phyloP scores from a whole-genome alignment of 2,888 invertebrate genomes.

The Hofmannophila pseudospretella region DNA sequence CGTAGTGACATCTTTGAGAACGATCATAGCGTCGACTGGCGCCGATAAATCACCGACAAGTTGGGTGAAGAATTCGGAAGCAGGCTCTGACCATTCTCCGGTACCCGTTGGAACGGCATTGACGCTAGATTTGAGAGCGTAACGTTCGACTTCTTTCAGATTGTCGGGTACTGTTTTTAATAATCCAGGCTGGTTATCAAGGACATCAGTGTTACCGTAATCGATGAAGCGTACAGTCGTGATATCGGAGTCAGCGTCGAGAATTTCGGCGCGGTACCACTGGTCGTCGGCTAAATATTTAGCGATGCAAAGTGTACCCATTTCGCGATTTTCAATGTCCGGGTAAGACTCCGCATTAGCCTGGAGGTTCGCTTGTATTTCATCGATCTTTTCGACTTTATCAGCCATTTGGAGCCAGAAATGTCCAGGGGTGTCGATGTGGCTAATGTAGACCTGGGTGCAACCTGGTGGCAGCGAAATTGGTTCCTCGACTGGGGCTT shows the following conservation, averaged over 20 bases:
- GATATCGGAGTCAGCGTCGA: conserved; percentile 86
- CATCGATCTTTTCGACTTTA: conserved; percentile 73
- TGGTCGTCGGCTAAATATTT: conserved; percentile 89
- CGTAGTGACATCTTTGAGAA: conserved; percentile 79
- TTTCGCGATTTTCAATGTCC: conserved; percentile 75
- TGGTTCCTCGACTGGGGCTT: conserved; percentile 38
- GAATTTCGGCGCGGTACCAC: conserved; percentile 95
- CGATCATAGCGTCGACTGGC: conserved; percentile 69
- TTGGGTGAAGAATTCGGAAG: conserved; percentile 75
- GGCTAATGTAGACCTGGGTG: conserved; percentile 79
- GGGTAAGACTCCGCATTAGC: conserved; percentile 69
- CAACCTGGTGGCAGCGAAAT: conserved; percentile 51
- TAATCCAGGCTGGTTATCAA: conserved; percentile 78
- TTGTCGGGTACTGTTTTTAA: conserved; percentile 80
- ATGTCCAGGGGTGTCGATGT: conserved; percentile 85
- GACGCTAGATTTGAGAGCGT: conserved; percentile 81
- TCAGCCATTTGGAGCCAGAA: conserved; percentile 85
- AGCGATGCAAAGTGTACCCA: conserved; percentile 84
- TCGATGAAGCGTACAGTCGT: conserved; percentile 88
- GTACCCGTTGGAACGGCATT: conserved; percentile 81
- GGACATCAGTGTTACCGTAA: conserved; percentile 87
- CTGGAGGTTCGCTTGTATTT: conserved; percentile 82
- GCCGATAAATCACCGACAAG: conserved; percentile 69
- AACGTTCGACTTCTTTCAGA: conserved; percentile 73
- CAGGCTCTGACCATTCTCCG: conserved; percentile 81